Conservation (phyloP, 2,113 vertebrate species). For the Neomonachus schauinslandi region DNA sequence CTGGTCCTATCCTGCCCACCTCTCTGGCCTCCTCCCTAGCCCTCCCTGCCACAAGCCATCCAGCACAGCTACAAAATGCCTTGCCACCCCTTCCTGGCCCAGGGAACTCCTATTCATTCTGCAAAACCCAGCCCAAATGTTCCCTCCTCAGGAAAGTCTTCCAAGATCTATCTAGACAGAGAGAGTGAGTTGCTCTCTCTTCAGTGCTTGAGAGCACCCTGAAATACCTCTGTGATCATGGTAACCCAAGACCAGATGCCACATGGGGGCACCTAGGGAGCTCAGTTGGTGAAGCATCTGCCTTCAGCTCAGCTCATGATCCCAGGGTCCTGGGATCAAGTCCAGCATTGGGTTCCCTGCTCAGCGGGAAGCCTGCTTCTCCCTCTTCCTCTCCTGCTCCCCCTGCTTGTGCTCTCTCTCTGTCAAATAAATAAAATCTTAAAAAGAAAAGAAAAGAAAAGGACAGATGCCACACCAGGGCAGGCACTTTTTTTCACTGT, state of each 20-base stretch:
- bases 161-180: background rate
- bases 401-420: background rate
- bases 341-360: background rate
- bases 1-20: too few species aligned
- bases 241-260: background rate
- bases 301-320: background rate
- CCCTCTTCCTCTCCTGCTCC: background rate
- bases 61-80: background rate
- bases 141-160: background rate
- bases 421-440: background rate
- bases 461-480: accelerated
- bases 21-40: background rate
- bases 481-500: background rate
- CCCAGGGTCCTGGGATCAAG: background rate
- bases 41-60: background rate
- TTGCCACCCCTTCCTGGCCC: too few species aligned
- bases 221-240: background rate
- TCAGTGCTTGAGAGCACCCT: background rate
- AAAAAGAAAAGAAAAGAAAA: background rate
- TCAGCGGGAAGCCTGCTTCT: background rate
- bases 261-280: background rate
- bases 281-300: background rate
- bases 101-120: background rate
- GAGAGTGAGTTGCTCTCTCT: background rate
- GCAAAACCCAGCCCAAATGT: background rate